Evolutionary conservation across 35 echinoderm and acorn worm species (phyloP), one percentile per base, ranked within the genome.

Genomic region (Eucidaris tribuloides): DNA sequence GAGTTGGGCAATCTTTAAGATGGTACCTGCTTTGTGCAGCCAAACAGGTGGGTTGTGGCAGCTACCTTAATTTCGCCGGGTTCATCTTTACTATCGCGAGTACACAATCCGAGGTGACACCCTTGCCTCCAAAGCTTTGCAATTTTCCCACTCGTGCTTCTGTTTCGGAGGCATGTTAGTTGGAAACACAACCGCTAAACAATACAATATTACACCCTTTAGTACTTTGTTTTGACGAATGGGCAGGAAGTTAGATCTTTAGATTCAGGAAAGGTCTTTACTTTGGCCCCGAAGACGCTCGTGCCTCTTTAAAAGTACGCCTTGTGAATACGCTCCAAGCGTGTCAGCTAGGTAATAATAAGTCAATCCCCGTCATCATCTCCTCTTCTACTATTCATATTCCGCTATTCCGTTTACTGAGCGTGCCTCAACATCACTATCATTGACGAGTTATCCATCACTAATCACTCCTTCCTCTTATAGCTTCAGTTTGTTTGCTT

Each of bases 1-100:
- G n/a, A n/a, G n/a, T n/a, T n/a, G n/a, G n/a, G n/a, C n/a, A n/a
- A n/a, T n/a, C n/a, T n/a, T n/a, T n/a, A n/a, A n/a, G n/a, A n/a
- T n/a, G n/a, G 96, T 99, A 28, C 96, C 96, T n/a, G 79, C 44
- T 54, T 93, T 99, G 59, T n/a, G 90, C 96, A 52, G 96, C 96
- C 32, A 99, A 74, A 40, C n/a, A 99, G 61, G 87, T 99, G 96
- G 60, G 96, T 99, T 0, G 96, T 93, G 24, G 90, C 91, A n/a
- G n/a, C 83, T 92, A 24, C 25, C 39, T 77, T 78, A n/a, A n/a
- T n/a, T n/a, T n/a, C 61, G 18, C 55, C 81, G 34, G 70, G 27
- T 5, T 65, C 78, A 46, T 74, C 66, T 65, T 93, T 93, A 28
- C 31, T 45, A 33, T 46, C n/a, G n/a, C n/a, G n/a, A n/a, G n/a